Evolutionary conservation across 2,888 invertebrate species (phyloP).

Genomic region (Thymelicus sylvestris): DNA sequence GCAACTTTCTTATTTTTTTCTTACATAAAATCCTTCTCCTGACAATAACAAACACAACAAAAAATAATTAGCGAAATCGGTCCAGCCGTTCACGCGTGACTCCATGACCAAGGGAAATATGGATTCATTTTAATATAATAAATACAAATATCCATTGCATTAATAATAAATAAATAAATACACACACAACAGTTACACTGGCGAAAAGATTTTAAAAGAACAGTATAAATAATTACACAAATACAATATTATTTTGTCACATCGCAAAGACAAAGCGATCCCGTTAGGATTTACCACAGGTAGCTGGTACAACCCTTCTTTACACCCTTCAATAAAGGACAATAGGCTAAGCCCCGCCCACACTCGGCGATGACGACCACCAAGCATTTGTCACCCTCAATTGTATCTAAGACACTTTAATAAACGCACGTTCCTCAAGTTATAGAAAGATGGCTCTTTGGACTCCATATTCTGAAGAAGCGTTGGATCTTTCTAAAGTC

Average conservation of each 20-base stretch:
- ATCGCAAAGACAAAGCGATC: constrained; percentile 37
- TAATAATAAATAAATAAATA: background rate
- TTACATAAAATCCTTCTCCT: too few relatives aligned
- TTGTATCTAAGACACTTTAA: constrained; percentile 26
- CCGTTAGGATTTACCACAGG: constrained; percentile 48
- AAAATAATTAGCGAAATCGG: too few relatives aligned
- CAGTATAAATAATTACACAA: constrained; percentile 23
- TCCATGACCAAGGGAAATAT: too few relatives aligned
- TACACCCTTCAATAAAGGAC: constrained; percentile 36
- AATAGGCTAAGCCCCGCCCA: constrained; percentile 42
- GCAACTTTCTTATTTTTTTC: too few relatives aligned
- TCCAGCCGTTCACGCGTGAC: too few relatives aligned
- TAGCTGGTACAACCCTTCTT: constrained; percentile 42
- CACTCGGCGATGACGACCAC: constrained; percentile 34
- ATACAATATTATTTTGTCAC: constrained; percentile 28
- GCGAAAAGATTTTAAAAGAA: background rate
- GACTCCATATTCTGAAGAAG: constrained; percentile 71
- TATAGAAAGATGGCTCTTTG: constrained; percentile 63
- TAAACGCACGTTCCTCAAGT: constrained; percentile 26
- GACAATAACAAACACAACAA: too few relatives aligned
- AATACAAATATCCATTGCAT: too few relatives aligned
- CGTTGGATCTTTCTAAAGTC: constrained; percentile 62
- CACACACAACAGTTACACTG: background rate
- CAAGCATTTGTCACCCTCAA: constrained; percentile 38
- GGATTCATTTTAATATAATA: too few relatives aligned